Evolutionary conservation across 1,140 invertebrate genomes (phyloP), one percentile per base, ranked within the genome.

Genomic region (Drosophila repleta): DNA sequence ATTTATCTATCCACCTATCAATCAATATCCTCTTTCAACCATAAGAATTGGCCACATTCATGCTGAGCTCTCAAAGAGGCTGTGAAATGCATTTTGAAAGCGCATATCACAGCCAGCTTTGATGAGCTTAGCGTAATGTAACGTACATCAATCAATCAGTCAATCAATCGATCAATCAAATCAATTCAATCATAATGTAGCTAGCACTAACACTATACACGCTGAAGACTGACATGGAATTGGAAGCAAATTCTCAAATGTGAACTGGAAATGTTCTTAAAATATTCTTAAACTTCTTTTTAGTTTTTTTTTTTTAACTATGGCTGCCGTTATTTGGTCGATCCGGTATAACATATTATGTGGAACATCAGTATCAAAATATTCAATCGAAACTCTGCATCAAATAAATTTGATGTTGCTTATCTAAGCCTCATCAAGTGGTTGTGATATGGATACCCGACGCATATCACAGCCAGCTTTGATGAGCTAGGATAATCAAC

Each of bases 401-500:
- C 65, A 72, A 70, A 60, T 57, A 64, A 60, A 72, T 51, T 70
- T 75, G 84, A 91, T 91, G 90, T 91, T 91, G 90, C 90, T 91
- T 89, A 90, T 76, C 92, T 82, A 85, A 91, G 82, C 76, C 91
- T 92, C 91, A 95, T 94, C 94, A 96, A 95, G 94, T 96, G 95
- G 95, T 93, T 95, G 95, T 96, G 95, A 95, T 95, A 94, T 96
- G 95, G 94, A 93, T 91, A 92, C 79, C 85, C 91, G 80, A 93
- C 91, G 93, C 95, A 96, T 96, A 96, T 97, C 96, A 96, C 96
- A 96, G 96, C 96, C 96, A 96, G 96, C 96, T 96, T 97, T 97
- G 96, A 97, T 97, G 96, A 97, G 96, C 96, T 92, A 90, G 90
- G 90, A 91, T 90, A 91, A 91, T 85, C 90, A 91, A 91, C 90